Evolutionary conservation across 2,888 invertebrate species (phyloP), one percentile per base, ranked within the genome.

Genomic region (Pristionchus maxplancki): DNA sequence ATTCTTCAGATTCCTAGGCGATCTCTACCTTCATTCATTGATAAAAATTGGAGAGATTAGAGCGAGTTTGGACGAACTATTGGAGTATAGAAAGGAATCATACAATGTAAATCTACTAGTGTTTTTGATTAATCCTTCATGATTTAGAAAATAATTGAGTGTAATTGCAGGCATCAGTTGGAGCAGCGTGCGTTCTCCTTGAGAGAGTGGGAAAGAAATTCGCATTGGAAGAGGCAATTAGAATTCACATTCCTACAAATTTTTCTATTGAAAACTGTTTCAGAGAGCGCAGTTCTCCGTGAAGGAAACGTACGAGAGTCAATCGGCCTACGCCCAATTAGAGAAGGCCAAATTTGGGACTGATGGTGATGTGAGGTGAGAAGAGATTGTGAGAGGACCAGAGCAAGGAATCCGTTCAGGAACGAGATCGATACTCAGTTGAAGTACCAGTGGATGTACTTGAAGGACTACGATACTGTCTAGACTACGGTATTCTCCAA

Each of bases 151-250:
- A 34, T 5, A 15, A 37, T 34, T 40, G 13, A 67, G 5, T 37
- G n/a, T 8, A 71, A 34, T 20, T 71, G 37, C 20, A 71, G 71
- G 15, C 71, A 4, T 71, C 71, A 31, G 37, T 24, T 1, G 71
- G 28, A 17, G 2, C 71, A 4, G 71, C 71, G 4, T 71, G 71
- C 24, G 71, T 71, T 40, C 37, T 71, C 0, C 34, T 71, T 1
- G 71, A 71, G 24, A 71, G 37, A 71, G 71, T 71, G 37, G 71
- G 71, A 2, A 37, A 71, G 71, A 71, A 71, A 20, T 71, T 71
- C 71, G 71, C 71, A 20, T 71, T 71, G 71, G 71, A 71, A 71
- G 71, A 71, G 71, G 71, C 20, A 31, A 67, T 15, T 34, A 9
- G 15, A 24, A 62, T 3, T n/a, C n/a, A n/a, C n/a, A n/a, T n/a